A percentile compares a stretch with the other conserved stretches of the same genome.
These are phyloP conservation scores for Enteromius mattozi DNA, from an alignment of 2,797 vertebrate species.

Conservation along the genomic window DNA sequence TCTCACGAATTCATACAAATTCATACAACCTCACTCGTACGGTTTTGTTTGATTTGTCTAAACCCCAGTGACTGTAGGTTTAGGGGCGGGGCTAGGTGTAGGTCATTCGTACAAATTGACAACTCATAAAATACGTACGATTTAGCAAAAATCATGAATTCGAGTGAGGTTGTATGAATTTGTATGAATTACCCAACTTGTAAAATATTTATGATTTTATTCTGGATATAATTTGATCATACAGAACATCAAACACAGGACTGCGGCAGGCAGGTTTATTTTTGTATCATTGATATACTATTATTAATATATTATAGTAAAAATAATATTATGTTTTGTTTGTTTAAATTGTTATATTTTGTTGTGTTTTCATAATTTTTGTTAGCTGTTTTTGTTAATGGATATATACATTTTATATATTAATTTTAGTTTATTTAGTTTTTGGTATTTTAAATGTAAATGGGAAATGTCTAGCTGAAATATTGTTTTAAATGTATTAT, in stretches of 20 bases:
- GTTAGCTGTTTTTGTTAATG: neutral
- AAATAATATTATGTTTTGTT: too few species aligned
- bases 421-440: neutral
- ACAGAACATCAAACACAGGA: neutral
- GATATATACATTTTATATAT: neutral
- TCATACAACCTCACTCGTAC: too few species aligned
- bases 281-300: neutral
- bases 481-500: neutral
- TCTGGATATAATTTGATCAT: neutral
- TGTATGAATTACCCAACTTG: neutral
- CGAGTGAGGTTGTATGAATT: too few species aligned
- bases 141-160: too few species aligned
- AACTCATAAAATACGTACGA: too few species aligned
- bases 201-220: neutral
- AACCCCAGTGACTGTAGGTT: too few species aligned
- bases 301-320: neutral
- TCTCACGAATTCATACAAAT: too few species aligned
- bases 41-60: too few species aligned
- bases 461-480: neutral
- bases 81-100: too few species aligned
- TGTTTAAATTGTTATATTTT: too few species aligned
- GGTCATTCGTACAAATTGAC: too few species aligned
- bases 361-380: neutral
- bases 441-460: neutral
- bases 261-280: too few species aligned